Conservation (phyloP, 2,888 invertebrate genomes). For the Isoperla grammatica region DNA sequence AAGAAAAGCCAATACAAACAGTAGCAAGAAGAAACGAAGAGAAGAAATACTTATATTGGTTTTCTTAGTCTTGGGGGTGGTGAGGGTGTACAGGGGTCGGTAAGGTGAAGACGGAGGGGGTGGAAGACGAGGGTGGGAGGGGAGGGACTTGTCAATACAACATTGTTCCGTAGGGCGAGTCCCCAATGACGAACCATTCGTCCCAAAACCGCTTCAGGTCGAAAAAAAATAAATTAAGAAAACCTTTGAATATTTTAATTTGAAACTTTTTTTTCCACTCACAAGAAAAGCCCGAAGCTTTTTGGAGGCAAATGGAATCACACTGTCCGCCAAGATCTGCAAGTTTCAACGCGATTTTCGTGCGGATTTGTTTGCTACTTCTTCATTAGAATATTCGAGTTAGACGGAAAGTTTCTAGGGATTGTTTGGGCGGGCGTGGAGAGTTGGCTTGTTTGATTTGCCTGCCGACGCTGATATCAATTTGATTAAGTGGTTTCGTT, state of each 20-base stretch:
- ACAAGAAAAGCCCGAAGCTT: not conserved
- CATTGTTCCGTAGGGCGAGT: constrained; percentile 8
- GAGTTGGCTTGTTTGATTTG: no score
- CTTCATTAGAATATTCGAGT: no score
- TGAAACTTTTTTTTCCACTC: constrained; percentile 20
- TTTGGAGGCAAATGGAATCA: no score
- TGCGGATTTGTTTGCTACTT: no score
- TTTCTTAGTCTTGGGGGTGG: not conserved
- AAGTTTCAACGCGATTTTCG: no score
- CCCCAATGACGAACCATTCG: not conserved
- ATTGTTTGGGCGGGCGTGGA: no score
- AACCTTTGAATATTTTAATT: constrained; percentile 28
- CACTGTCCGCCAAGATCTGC: no score
- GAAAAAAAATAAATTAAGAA: constrained; percentile 22
- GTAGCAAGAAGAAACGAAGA: not conserved
- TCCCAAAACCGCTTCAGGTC: constrained; percentile 14
- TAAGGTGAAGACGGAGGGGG: not conserved
- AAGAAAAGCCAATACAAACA: no score
- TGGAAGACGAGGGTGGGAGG: not conserved
- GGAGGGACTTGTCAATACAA: constrained; percentile 16
- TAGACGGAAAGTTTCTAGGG: no score
- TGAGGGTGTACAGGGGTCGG: not conserved
- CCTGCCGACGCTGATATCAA: no score
- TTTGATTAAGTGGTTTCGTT: no score
- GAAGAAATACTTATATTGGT: constrained; percentile 8